Evolutionary conservation across 2,113 vertebrate species (phyloP).

Genomic region (Gallinago media): DNA sequence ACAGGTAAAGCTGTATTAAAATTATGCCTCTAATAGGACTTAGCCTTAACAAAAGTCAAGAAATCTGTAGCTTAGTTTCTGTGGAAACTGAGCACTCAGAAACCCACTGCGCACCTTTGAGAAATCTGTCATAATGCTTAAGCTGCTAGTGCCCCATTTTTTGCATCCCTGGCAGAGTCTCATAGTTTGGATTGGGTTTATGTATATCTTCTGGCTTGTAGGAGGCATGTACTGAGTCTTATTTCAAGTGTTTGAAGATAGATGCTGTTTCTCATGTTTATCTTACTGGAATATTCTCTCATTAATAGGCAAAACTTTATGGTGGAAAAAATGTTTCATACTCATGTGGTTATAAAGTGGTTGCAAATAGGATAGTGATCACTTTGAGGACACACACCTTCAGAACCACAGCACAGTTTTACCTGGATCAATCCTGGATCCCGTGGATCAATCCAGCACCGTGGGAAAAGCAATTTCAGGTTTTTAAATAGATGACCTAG

Average conservation of each 20-base stretch:
- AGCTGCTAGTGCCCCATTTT: constrained; percentile 1
- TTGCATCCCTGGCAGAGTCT: background rate
- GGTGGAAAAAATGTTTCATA: background rate
- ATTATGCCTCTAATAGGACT: background rate
- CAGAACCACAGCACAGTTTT: background rate
- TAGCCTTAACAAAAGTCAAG: background rate
- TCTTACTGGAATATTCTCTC: background rate
- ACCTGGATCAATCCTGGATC: background rate
- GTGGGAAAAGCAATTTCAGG: background rate
- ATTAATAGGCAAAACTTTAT: background rate
- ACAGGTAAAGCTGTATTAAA: background rate
- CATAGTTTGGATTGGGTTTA: background rate
- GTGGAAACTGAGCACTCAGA: background rate
- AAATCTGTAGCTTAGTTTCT: constrained; percentile 26
- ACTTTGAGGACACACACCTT: background rate
- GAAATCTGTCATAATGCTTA: constrained; percentile 7
- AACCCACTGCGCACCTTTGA: background rate
- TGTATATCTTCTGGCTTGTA: background rate
- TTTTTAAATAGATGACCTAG: background rate
- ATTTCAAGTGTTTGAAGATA: background rate
- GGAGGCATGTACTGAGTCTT: background rate
- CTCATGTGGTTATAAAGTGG: background rate
- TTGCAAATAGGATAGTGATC: background rate
- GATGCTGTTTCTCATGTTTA: background rate
- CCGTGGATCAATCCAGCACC: rapidly evolving